Base-by-base conservation (phyloP, 2,113 vertebrate species). In the Propithecus coquereli region DNA sequence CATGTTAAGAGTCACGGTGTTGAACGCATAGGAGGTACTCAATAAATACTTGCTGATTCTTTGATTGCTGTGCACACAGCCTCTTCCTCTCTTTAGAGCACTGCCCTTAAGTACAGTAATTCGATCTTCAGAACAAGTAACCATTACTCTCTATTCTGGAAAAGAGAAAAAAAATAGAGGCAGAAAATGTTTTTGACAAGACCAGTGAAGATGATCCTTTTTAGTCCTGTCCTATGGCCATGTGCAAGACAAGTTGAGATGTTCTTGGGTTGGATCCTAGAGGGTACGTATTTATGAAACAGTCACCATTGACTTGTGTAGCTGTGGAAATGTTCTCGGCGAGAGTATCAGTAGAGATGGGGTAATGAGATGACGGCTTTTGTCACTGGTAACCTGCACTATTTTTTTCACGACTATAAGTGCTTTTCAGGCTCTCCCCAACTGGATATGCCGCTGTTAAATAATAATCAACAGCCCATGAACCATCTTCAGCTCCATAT, bases 351-450 rank as follows among this genome's bases (percentile, higher is more conserved):
- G 37, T 66, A 47, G 17, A 87, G 43, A 37, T 30, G 23, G n/a
- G 40, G 11, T 77, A 61, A 79, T 34, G 52, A 74, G 57, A 23
- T 52, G 43, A 45, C 50, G 32, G 11, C 66, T 84, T 68, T 50
- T n/a, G 45, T 90, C 17, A 3, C 23, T 79, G 9, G 7, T 71
- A 73, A 87, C 45, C 34, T 87, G 52, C 54, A 43, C n/a, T 52
- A 1, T 18, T 47, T 37, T n/a, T 40, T 30, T 17, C 30, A 40
- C 3, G 1, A 11, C 22, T 25, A 0, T 50, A 30, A 81, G 9
- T 47, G 80, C 14, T 82, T 95, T 37, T 86, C 22, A 32, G 66
- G 47, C 57, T 74, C 23, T 65, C 54, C 23, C 43, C 32, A 18
- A 23, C n/a, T 30, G 43, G 17, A 2, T n/a, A 2, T 50, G n/a